phyloP scores from a whole-genome alignment of 1,140 invertebrate genomes.

The Telenomus remus region DNA sequence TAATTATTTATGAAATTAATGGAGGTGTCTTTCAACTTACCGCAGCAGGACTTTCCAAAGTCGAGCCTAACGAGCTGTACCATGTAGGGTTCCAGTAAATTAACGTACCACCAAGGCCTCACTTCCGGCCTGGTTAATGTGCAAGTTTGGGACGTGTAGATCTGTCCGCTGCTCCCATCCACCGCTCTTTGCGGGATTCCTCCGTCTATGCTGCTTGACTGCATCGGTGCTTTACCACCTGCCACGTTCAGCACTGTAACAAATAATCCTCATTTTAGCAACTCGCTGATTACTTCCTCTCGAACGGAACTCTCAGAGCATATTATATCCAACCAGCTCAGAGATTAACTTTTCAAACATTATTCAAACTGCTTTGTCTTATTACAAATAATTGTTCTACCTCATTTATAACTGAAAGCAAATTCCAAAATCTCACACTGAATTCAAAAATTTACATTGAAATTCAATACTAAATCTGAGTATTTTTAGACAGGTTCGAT shows the following conservation, averaged over 20 bases:
- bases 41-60: conserved; percentile 94
- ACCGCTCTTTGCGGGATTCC: conserved; percentile 93
- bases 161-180: conserved; percentile 90
- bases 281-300: conserved; percentile 1
- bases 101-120: conserved; percentile 96
- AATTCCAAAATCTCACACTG: no score
- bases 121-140: conserved; percentile 88
- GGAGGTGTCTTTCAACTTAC: conserved; percentile 76
- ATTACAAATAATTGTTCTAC: no score
- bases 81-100: conserved; percentile 95
- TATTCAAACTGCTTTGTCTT: no score
- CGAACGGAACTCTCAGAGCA: not conserved
- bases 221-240: conserved; percentile 96
- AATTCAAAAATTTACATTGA: no score
- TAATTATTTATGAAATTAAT: no score
- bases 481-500: no score
- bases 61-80: conserved; percentile 93
- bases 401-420: no score
- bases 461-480: no score
- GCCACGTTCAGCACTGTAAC: conserved; percentile 94
- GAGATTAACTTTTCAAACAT: no score
- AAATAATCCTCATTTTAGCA: conserved; percentile 22
- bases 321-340: no score
- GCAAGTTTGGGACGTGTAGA: conserved; percentile 89
- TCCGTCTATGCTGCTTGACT: conserved; percentile 87